phyloP scores from a whole-genome alignment of 2,797 vertebrate species.

The Molossus molossus region DNA sequence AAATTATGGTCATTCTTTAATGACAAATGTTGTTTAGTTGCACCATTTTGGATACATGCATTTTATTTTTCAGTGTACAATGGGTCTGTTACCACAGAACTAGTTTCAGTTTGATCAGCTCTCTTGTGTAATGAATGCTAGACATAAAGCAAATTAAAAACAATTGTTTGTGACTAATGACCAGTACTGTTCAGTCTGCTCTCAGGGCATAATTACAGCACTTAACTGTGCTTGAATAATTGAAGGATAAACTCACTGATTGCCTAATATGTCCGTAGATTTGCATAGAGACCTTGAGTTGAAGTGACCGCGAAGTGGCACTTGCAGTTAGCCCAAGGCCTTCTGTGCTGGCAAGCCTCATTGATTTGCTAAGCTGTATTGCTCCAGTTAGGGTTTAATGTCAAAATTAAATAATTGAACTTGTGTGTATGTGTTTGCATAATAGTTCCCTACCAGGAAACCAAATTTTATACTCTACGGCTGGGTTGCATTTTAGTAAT shows the following conservation, averaged over 20 bases:
- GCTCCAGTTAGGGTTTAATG: slow-evolving; percentile 69
- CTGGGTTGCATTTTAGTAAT: slow-evolving; percentile 82
- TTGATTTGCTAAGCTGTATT: slow-evolving; percentile 67
- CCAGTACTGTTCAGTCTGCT: slow-evolving; percentile 66
- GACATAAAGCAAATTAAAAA: slow-evolving; percentile 74
- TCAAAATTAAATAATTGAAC: slow-evolving; percentile 80
- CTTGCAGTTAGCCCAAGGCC: slow-evolving; percentile 64
- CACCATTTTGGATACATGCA: background rate
- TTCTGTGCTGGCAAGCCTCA: slow-evolving; percentile 42
- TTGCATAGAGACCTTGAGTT: slow-evolving; percentile 36
- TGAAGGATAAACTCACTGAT: slow-evolving; percentile 66
- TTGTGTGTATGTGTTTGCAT: slow-evolving; percentile 69
- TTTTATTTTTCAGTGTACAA: background rate
- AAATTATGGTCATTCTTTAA: slow-evolving; percentile 49
- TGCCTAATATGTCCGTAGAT: slow-evolving; percentile 35
- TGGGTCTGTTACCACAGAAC: background rate
- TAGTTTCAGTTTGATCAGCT: slow-evolving; percentile 34
- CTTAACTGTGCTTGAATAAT: slow-evolving; percentile 75
- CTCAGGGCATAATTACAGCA: slow-evolving; percentile 67
- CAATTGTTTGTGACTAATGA: slow-evolving; percentile 72
- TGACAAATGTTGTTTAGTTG: slow-evolving; percentile 4
- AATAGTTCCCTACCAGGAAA: slow-evolving; percentile 81
- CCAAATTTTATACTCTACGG: slow-evolving; percentile 76
- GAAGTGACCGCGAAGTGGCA: slow-evolving; percentile 72
- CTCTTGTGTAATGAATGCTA: slow-evolving; percentile 61